These are phyloP conservation scores for Lasioglossum lativentre DNA, from an alignment of 2,888 invertebrate genomes.

Conservation along the genomic window DNA sequence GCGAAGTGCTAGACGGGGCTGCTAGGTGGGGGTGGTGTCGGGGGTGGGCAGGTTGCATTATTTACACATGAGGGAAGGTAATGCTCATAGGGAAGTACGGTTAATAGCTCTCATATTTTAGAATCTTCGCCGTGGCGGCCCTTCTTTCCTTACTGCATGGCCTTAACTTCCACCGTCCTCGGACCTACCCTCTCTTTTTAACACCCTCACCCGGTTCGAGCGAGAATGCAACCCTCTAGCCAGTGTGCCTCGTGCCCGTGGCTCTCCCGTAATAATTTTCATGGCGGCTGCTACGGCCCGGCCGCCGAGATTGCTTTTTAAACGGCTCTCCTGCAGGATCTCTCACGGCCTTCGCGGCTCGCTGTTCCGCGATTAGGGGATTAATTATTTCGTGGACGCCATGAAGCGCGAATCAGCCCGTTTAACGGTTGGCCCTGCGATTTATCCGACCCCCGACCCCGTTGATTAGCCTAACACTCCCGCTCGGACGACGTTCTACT, in stretches of 20 bases:
- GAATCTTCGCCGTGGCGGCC: slow-evolving; percentile 69
- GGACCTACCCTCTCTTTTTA: slow-evolving; percentile 28
- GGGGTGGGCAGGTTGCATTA: slow-evolving; percentile 70
- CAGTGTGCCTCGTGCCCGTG: not conserved
- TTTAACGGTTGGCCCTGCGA: slow-evolving; percentile 53
- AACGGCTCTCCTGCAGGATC: slow-evolving; percentile 58
- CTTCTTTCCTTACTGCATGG: slow-evolving; percentile 62
- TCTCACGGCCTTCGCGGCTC: slow-evolving; percentile 46
- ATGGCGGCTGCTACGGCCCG: slow-evolving; percentile 51
- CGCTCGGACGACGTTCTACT: not conserved
- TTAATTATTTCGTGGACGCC: slow-evolving; percentile 75
- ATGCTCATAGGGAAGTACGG: slow-evolving; percentile 75
- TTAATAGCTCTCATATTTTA: slow-evolving; percentile 81
- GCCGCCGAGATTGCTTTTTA: slow-evolving; percentile 75
- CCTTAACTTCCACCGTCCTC: slow-evolving; percentile 49
- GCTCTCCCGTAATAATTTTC: slow-evolving; percentile 73
- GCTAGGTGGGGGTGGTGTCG: not conserved
- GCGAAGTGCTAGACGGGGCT: slow-evolving; percentile 1
- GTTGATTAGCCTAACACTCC: slow-evolving; percentile 47
- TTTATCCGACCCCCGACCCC: slow-evolving; percentile 28
- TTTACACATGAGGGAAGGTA: slow-evolving; percentile 76
- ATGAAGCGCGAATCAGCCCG: slow-evolving; percentile 63
- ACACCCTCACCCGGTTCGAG: slow-evolving; percentile 27
- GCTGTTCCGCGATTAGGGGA: slow-evolving; percentile 71
- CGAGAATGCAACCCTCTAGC: not conserved